Evolutionary conservation across 2,888 invertebrate genomes (phyloP).

Genomic region (Epinotia nisella): DNA sequence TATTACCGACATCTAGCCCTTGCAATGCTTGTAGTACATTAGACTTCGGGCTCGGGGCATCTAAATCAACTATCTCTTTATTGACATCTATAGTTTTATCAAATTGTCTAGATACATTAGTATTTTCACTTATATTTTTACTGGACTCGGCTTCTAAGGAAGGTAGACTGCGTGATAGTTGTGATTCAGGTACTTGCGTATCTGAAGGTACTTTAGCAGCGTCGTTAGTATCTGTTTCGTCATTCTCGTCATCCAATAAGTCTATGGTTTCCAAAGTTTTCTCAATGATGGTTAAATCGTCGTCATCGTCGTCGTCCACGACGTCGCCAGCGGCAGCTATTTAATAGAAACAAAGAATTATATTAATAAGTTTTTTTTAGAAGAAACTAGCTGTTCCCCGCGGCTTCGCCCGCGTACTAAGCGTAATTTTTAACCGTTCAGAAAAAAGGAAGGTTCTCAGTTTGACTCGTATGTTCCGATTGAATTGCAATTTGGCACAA

Average conservation of each 20-base stretch:
- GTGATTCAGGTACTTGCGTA: neutral
- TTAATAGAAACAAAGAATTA: neutral
- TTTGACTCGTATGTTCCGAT: too few relatives aligned
- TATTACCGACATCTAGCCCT: neutral
- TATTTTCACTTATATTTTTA: too few relatives aligned
- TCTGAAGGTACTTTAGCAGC: neutral
- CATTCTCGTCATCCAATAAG: slow-evolving; percentile 7
- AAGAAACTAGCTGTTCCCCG: too few relatives aligned
- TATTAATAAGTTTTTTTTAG: neutral
- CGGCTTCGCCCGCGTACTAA: too few relatives aligned
- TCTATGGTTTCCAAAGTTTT: slow-evolving; percentile 13
- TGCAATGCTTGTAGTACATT: neutral
- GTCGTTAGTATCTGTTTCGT: neutral
- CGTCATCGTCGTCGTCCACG: slow-evolving; percentile 13
- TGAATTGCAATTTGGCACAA: too few relatives aligned
- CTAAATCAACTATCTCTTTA: slow-evolving; percentile 4
- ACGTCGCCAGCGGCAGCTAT: neutral
- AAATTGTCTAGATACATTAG: neutral
- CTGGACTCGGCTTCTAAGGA: neutral
- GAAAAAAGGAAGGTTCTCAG: too few relatives aligned
- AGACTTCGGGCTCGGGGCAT: neutral
- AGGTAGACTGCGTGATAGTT: too few relatives aligned
- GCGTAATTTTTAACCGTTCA: too few relatives aligned
- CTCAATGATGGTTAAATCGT: slow-evolving; percentile 10
- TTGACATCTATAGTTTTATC: neutral